phyloP scores from a whole-genome alignment of 2,113 vertebrate genomes.

The Protobothrops mucrosquamatus region DNA sequence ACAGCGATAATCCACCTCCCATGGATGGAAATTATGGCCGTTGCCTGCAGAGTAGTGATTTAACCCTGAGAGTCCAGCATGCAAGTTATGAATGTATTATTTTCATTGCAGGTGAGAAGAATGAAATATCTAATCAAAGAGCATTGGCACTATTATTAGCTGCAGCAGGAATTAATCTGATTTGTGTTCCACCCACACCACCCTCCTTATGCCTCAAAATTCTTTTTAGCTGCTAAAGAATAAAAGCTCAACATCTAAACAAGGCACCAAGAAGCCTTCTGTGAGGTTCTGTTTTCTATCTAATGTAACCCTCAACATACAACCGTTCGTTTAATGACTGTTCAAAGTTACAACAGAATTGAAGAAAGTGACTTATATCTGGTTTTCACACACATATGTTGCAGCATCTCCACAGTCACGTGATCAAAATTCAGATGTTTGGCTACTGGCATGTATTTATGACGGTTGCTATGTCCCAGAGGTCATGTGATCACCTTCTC shows the following conservation, averaged over 20 bases:
- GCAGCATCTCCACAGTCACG: background rate
- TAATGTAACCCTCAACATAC: background rate
- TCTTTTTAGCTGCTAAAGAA: background rate
- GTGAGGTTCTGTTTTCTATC: background rate
- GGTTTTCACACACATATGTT: background rate
- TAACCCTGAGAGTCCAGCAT: background rate
- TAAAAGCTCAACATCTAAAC: background rate
- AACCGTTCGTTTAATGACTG: background rate
- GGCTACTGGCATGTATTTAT: background rate
- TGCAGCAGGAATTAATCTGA: background rate
- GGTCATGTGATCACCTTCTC: background rate
- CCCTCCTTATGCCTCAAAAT: slow-evolving; percentile 16
- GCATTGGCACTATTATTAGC: background rate
- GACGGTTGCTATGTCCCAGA: background rate
- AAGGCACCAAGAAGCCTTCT: background rate
- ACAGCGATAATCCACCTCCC: background rate
- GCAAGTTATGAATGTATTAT: slow-evolving; percentile 21
- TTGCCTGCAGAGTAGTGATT: slow-evolving; percentile 10
- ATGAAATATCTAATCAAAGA: slow-evolving; percentile 12
- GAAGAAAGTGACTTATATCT: background rate
- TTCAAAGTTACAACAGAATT: background rate
- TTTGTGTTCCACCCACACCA: background rate
- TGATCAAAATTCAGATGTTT: background rate
- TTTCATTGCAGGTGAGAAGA: background rate
- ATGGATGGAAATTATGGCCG: slow-evolving; percentile 19